Base-by-base conservation (phyloP, 1,140 invertebrate genomes). In the Cherax quadricarinatus region DNA sequence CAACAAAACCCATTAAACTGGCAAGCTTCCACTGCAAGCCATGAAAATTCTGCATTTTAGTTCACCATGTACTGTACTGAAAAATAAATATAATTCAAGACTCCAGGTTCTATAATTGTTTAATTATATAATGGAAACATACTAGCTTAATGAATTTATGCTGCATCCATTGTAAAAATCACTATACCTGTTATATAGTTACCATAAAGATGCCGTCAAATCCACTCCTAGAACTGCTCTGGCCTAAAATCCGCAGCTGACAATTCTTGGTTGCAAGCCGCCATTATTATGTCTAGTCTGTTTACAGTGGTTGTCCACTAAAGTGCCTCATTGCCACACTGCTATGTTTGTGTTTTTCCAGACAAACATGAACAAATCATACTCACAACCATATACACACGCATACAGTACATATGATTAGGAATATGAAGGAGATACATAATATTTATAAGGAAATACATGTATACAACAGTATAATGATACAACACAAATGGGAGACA, bases 151-250 rank as follows among this genome's bases (percentile, higher is more conserved):
- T 91, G 85, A 86, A 93, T 90, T 89, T 83, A 70, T 73, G 78
- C 24, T 87, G 85, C 83, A 86, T 79, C 88, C 88, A 87, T 87
- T 89, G 88, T 89, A 91, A 93, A 91, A 90, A 90, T 93, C 88
- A 93, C 92, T 93, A 93, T 93, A 93, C 92, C 92, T 93, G 88
- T 84, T 85, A 91, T 93, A 93, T 93, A 93, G 88, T 90, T 93
- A 93, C 88, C 88, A 84, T 86, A 90, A 75, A 60, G 88, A 93
- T 86, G 92, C 60, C 85, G 88, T 75, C 87, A 92, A 88, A 88
- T 92, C 92, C 87, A 86, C 92, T 89, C 88, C 92, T 90, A 89
- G 88, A 81, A 93, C 92, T 86, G 88, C 84, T 89, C 88, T 86
- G 87, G 87, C 87, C 88, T 90, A 93, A 93, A 87, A 82, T 90